phyloP scores from a whole-genome alignment of 2,113 vertebrate genomes.

The Ciconia boyciana region DNA sequence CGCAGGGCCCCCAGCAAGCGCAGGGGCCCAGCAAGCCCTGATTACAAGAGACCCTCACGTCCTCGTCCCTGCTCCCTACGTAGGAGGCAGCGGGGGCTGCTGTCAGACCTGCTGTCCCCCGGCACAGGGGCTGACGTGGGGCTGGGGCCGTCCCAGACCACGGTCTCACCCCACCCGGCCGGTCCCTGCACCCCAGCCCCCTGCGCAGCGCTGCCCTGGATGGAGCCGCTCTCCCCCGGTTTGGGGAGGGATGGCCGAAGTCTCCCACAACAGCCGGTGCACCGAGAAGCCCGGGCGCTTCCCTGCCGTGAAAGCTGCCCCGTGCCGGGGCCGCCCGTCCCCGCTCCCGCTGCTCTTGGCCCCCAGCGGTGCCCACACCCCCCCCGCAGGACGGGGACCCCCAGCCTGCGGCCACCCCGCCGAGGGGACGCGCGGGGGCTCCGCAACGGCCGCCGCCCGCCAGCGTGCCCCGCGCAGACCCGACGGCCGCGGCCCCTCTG shows the following conservation, averaged over 20 bases:
- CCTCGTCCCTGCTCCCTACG: accelerated
- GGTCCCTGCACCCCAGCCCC: accelerated
- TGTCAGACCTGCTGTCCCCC: neutral
- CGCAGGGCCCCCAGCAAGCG: accelerated
- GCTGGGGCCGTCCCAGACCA: accelerated
- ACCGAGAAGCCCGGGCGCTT: neutral
- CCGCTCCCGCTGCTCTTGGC: neutral
- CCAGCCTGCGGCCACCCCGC: neutral
- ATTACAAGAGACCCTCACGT: accelerated
- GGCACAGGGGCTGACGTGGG: accelerated
- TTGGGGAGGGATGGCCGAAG: neutral
- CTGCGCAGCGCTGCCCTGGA: accelerated
- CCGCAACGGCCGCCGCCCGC: neutral
- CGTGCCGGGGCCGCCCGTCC: accelerated
- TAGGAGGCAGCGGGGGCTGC: neutral
- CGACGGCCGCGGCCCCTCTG: accelerated
- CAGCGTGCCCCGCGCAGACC: neutral
- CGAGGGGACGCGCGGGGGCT: accelerated
- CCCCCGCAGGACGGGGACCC: neutral
- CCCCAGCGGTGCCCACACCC: neutral
- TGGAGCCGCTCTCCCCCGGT: neutral
- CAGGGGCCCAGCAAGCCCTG: neutral
- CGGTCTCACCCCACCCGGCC: neutral
- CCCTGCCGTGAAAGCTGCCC: neutral
- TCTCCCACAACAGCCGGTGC: neutral